These are phyloP conservation scores for Nicator chloris DNA, from an alignment of 2,113 vertebrate species.

Conservation along the genomic window DNA sequence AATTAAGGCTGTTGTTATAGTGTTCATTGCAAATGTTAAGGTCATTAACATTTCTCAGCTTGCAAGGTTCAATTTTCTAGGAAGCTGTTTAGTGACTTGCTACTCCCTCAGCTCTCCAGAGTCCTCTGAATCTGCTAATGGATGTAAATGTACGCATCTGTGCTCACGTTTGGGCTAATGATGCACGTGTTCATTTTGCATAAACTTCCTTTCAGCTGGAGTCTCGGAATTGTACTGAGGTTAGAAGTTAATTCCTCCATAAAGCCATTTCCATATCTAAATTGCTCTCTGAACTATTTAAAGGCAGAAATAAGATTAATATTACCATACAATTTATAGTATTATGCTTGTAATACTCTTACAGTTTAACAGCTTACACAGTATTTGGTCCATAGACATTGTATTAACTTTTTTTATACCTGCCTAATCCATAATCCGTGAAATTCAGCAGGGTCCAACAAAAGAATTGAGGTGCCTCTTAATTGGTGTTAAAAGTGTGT, in stretches of 20 bases:
- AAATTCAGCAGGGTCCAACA: not conserved
- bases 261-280: not conserved
- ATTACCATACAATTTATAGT: not conserved
- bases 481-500: too few species aligned
- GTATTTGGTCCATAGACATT: not conserved
- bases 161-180: rapidly evolving
- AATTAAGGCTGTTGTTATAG: not conserved
- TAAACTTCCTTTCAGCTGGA: not conserved
- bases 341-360: not conserved
- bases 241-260: not conserved
- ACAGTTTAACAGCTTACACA: not conserved
- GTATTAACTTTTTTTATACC: not conserved
- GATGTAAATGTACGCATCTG: not conserved
- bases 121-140: not conserved
- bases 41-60: not conserved
- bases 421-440: rapidly evolving
- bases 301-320: not conserved
- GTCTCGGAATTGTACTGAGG: not conserved
- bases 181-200: not conserved
- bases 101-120: not conserved
- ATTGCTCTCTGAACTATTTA: not conserved
- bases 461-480: not conserved
- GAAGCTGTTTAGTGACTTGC: not conserved
- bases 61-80: not conserved
- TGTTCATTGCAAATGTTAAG: not conserved